Evolutionary conservation across 2,113 vertebrate species (phyloP).

Genomic region (Eurypyga helias): DNA sequence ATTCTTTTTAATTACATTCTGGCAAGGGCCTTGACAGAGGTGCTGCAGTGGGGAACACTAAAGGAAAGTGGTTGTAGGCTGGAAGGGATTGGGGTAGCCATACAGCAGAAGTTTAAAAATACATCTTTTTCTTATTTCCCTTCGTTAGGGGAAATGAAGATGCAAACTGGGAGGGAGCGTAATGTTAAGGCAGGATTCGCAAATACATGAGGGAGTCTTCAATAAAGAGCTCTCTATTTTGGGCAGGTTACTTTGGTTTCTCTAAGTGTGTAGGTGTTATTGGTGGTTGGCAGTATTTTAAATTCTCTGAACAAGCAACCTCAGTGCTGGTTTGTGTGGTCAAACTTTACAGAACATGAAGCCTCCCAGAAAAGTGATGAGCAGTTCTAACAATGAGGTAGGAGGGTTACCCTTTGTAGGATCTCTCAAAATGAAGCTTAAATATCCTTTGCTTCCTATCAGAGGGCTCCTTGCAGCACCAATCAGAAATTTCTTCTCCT

Average conservation of each 20-base stretch:
- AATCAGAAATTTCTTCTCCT: constrained; percentile 16
- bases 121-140: background rate
- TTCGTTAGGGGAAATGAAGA: background rate
- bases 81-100: background rate
- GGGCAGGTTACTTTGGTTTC: background rate
- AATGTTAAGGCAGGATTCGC: background rate
- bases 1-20: background rate
- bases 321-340: constrained; percentile 67
- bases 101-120: background rate
- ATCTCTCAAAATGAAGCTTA: constrained; percentile 42
- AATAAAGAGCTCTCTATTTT: background rate
- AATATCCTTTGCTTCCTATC: constrained; percentile 45
- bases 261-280: background rate
- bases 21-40: background rate
- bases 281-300: constrained; percentile 28
- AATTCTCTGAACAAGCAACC: constrained; percentile 43
- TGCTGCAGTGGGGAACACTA: constrained; percentile 11
- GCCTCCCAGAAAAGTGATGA: constrained; percentile 67
- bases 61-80: background rate
- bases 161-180: background rate
- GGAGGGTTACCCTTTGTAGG: constrained; percentile 54
- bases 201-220: background rate
- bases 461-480: constrained; percentile 24
- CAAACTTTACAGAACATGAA: constrained; percentile 69
- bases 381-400: constrained; percentile 69